Evolutionary conservation across 2,113 vertebrate genomes (phyloP).

Genomic region (Puma concolor): DNA sequence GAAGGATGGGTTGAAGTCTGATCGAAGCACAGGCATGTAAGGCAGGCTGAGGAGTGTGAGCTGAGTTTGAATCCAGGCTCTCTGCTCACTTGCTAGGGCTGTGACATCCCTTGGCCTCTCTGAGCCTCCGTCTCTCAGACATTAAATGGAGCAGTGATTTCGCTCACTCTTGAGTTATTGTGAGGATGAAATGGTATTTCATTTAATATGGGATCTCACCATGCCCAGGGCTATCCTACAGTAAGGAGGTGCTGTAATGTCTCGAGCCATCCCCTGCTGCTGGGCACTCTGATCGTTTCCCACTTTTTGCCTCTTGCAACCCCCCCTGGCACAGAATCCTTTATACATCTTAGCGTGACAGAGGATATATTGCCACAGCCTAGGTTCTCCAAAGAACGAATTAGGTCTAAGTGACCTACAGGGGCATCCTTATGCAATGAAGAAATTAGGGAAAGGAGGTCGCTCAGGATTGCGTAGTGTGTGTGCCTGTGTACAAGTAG

Average conservation of each 20-base stretch:
- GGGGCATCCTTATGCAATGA: neutral
- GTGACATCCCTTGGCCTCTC: neutral
- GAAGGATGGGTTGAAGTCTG: neutral
- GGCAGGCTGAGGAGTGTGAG: neutral
- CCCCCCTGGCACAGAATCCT: neutral
- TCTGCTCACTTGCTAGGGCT: too few species aligned
- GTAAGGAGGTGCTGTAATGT: fast-evolving
- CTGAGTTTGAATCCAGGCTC: neutral
- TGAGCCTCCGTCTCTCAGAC: neutral
- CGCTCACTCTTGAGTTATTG: neutral
- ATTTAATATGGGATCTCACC: fast-evolving
- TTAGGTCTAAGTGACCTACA: neutral
- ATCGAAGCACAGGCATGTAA: too few species aligned
- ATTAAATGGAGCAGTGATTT: neutral
- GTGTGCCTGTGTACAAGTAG: neutral
- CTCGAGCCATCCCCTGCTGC: fast-evolving
- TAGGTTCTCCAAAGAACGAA: neutral
- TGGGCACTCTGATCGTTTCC: neutral
- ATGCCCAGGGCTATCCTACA: neutral
- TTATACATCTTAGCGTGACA: fast-evolving
- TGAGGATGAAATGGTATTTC: neutral
- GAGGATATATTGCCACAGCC: neutral
- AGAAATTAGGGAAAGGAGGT: neutral
- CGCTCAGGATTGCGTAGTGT: neutral
- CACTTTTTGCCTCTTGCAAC: neutral